Evolutionary conservation across 1,140 invertebrate species (phyloP), one percentile per base, ranked within the genome.

Genomic region (Reticulitermes speratus): DNA sequence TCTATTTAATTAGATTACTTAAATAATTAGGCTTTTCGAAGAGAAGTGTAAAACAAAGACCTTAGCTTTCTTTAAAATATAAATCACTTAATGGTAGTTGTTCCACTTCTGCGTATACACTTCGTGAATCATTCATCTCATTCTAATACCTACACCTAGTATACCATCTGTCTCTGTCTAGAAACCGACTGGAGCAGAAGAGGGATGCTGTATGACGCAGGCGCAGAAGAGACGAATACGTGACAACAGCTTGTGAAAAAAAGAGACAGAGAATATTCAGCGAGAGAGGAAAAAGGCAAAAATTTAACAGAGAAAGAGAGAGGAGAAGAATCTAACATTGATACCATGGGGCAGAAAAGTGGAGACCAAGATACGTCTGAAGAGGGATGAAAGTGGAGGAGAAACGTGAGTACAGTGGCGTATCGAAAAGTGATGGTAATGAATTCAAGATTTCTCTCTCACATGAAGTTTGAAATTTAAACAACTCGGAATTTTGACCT

Each of bases 211-310:
- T 14, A 75, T 30, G 25, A 30, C 65, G 65, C 65, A 75, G 25
- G 65, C 65, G 65, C 65, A 30, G 65, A 75, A 75, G n/a, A 45
- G 83, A 25, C 83, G n/a, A 84, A 44, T 45, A 84, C 83, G 48
- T 45, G 83, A 84, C 83, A 84, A 55, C 44, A 84, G 48, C 83
- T 55, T 45, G 48, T 44, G 83, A 84, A 55, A 84, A 55, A 84
- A 30, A 84, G 83, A 84, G 83, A 16, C 6, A 84, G 82, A 55
- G 2, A 16, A 83, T 19, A 83, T 30, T 6, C 30, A 84, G 32
- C 23, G 83, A 84, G 32, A 84, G 16, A n/a, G 83, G 48, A 30
- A 44, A 55, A 16, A 55, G 48, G 83, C 3, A 30, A 84, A n/a
- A 44, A 9, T 8, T 45, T 14, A 55, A 84, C 44, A 38, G n/a